Conservation (phyloP, 2,888 invertebrate species). For the Meta bourneti region DNA sequence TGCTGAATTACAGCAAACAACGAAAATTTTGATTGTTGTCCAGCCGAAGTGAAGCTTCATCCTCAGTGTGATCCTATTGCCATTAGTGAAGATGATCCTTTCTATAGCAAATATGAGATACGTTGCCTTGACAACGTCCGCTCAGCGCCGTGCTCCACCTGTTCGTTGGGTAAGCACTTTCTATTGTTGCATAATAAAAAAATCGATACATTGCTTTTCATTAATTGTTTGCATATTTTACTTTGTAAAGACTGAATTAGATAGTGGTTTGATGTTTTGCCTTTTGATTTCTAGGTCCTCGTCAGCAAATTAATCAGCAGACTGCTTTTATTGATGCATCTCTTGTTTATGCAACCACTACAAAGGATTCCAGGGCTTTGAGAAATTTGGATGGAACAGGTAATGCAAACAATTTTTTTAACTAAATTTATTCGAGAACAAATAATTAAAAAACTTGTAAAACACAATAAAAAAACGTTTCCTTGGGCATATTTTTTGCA, state of each 20-base stretch:
- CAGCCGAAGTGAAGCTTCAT: not conserved
- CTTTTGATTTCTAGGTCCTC: not conserved
- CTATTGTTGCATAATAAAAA: too few relatives aligned
- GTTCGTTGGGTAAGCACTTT: not conserved
- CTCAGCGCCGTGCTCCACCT: not conserved
- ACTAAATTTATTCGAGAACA: too few relatives aligned
- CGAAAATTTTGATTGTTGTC: not conserved
- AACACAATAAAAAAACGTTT: too few relatives aligned
- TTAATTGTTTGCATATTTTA: too few relatives aligned
- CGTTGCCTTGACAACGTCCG: constrained; percentile 19
- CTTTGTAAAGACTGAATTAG: too few relatives aligned
- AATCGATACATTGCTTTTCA: too few relatives aligned
- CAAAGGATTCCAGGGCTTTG: not conserved
- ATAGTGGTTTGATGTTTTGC: too few relatives aligned
- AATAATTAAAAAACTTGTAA: too few relatives aligned
- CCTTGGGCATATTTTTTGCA: too few relatives aligned
- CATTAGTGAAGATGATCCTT: not conserved
- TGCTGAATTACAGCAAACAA: too few relatives aligned
- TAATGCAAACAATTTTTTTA: not conserved
- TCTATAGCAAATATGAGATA: not conserved
- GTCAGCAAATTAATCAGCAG: not conserved
- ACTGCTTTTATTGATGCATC: constrained; percentile 8
- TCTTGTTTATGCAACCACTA: not conserved
- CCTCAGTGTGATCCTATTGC: constrained; percentile 11
- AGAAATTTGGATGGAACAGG: constrained; percentile 2